phyloP scores from a whole-genome alignment of 2,888 invertebrate species.

The Periphyllus acericola region DNA sequence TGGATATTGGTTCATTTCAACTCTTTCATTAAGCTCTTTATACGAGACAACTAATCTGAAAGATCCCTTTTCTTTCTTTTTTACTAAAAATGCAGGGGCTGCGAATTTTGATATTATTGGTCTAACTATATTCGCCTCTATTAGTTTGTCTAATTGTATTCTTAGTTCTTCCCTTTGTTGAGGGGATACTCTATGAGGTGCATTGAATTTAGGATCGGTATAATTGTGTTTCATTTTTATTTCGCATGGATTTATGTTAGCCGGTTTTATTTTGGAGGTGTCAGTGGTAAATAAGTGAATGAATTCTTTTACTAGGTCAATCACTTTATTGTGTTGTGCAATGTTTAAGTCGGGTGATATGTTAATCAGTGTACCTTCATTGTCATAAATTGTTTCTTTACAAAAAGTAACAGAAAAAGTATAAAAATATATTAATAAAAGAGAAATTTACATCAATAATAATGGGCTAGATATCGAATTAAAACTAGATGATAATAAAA shows the following conservation, averaged over 20 bases:
- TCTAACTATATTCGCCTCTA: not conserved
- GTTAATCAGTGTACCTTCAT: not conserved
- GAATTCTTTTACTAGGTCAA: not conserved
- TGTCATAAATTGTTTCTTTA: not conserved
- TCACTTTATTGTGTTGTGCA: not conserved
- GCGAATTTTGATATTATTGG: conserved; percentile 9
- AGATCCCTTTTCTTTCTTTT: conserved; percentile 24
- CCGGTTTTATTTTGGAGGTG: not conserved
- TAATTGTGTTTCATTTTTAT: not conserved
- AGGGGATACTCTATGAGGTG: too few relatives aligned
- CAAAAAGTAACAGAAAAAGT: not conserved
- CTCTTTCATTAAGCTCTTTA: conserved; percentile 53
- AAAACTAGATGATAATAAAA: too few relatives aligned
- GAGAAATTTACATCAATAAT: too few relatives aligned
- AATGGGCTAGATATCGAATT: too few relatives aligned
- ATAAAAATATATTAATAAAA: too few relatives aligned
- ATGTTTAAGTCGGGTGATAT: not conserved
- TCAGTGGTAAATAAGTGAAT: not conserved
- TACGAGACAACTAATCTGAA: conserved; percentile 44
- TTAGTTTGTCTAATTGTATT: not conserved
- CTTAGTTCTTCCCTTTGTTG: conserved; percentile 43
- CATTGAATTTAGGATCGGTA: not conserved
- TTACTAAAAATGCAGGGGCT: conserved; percentile 35
- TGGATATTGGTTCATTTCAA: conserved; percentile 12
- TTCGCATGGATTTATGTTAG: not conserved